Percentiles rank a stretch among this genome's conserved stretches.
Conservation (phyloP, 2,113 vertebrate species). For the Tachysurus fulvidraco region DNA sequence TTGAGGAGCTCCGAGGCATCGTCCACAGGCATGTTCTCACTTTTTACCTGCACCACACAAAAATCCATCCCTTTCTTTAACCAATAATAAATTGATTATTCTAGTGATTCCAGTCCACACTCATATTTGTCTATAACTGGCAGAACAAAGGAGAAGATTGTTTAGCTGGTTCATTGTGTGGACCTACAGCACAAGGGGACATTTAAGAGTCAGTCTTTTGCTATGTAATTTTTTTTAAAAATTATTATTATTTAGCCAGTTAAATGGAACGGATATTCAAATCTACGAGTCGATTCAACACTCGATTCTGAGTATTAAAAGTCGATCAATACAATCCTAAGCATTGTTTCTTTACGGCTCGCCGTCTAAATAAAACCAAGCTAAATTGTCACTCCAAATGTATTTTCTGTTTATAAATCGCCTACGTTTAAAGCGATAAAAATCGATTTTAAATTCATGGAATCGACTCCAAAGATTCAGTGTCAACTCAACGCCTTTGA, state of each 20-base stretch:
- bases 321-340: neutral
- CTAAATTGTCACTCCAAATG: neutral
- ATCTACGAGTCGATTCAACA: neutral
- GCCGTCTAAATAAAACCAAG: neutral
- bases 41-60: constrained; percentile 8
- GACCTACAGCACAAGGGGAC: neutral
- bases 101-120: too few species aligned
- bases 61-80: neutral
- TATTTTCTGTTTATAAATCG: neutral
- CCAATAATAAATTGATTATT: too few species aligned
- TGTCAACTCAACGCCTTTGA: neutral
- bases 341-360: neutral
- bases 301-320: neutral
- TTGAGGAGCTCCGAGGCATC: constrained; percentile 68
- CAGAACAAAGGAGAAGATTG: neutral
- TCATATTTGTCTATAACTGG: neutral
- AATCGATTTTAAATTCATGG: neutral
- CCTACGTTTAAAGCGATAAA: neutral
- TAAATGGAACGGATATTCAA: neutral
- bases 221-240: neutral
- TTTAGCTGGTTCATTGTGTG: neutral
- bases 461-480: neutral
- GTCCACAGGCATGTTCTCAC: constrained; percentile 69
- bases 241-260: neutral
- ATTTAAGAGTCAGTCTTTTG: neutral